A percentile compares a stretch with the other conserved stretches of the same genome.
phyloP scores from a whole-genome alignment of 2,113 vertebrate genomes.

The Cryptotis parvus region DNA sequence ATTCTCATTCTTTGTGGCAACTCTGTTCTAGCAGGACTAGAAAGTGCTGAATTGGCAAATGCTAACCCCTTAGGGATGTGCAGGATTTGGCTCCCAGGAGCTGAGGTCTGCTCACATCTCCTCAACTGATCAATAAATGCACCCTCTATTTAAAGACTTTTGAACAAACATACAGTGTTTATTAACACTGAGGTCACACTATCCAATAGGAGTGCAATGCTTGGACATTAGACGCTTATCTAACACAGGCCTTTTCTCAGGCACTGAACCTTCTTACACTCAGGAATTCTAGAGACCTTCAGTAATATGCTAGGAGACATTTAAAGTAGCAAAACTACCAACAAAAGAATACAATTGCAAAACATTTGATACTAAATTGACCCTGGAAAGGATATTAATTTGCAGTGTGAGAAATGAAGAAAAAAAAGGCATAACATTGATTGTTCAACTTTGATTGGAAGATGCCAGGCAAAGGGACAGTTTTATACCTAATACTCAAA shows the following conservation, averaged over 20 bases:
- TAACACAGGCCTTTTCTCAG: not conserved
- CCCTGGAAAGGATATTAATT: not conserved
- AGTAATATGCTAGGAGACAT: not conserved
- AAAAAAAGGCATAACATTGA: not conserved
- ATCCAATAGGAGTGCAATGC: too few species aligned
- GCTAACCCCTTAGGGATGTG: not conserved
- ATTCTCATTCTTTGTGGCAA: not conserved
- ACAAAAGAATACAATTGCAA: not conserved
- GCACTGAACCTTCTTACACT: not conserved
- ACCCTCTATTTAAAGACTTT: not conserved
- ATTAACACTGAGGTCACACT: not conserved
- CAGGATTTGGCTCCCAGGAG: not conserved
- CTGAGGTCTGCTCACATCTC: not conserved
- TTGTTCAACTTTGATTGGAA: not conserved
- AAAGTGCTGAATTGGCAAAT: slow-evolving; percentile 4
- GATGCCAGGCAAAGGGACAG: not conserved
- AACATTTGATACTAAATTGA: not conserved
- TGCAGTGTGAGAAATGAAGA: not conserved
- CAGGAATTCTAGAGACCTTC: not conserved
- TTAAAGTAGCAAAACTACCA: slow-evolving; percentile 24
- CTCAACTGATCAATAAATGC: not conserved
- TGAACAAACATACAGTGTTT: not conserved
- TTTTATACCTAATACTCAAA: too few species aligned
- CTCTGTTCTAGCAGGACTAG: not conserved
- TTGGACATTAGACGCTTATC: not conserved